Conservation (phyloP, 1,140 invertebrate genomes). For the Drosophila pallidifrons region DNA sequence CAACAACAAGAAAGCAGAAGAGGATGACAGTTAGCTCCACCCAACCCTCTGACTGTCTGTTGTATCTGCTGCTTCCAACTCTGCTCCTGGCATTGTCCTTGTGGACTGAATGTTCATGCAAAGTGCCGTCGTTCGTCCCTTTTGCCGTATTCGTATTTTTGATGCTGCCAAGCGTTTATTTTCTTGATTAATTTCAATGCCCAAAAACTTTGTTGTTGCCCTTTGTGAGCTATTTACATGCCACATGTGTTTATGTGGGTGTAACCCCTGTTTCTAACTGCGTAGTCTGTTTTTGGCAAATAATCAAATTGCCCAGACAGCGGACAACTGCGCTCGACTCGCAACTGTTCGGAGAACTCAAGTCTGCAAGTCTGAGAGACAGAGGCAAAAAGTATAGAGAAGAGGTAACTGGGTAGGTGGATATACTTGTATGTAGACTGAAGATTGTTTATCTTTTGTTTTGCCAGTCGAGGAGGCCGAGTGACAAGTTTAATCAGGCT, state of each 20-base stretch:
- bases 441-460: constrained; percentile 80
- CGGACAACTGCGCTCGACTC: constrained; percentile 18
- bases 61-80: neutral
- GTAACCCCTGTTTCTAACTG: constrained; percentile 28
- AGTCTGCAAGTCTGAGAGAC: neutral
- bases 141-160: constrained; percentile 31
- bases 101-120: constrained; percentile 58
- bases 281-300: constrained; percentile 75
- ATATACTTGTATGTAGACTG: neutral
- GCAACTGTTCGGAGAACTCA: neutral
- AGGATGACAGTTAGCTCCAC: constrained; percentile 19
- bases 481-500: constrained; percentile 82
- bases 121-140: constrained; percentile 53
- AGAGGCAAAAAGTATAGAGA: neutral
- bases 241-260: constrained; percentile 33
- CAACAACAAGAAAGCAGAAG: constrained; percentile 29
- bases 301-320: constrained; percentile 81
- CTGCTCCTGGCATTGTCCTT: constrained; percentile 32
- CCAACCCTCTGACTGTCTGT: constrained; percentile 24
- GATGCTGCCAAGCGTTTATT: constrained; percentile 81
- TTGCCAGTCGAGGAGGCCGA: constrained; percentile 39
- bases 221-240: constrained; percentile 50
- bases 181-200: constrained; percentile 82
- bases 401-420: constrained; percentile 31
- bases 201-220: constrained; percentile 59